Evolutionary conservation across 2,888 invertebrate species (phyloP).

Genomic region (Hirudinaria manillensis): DNA sequence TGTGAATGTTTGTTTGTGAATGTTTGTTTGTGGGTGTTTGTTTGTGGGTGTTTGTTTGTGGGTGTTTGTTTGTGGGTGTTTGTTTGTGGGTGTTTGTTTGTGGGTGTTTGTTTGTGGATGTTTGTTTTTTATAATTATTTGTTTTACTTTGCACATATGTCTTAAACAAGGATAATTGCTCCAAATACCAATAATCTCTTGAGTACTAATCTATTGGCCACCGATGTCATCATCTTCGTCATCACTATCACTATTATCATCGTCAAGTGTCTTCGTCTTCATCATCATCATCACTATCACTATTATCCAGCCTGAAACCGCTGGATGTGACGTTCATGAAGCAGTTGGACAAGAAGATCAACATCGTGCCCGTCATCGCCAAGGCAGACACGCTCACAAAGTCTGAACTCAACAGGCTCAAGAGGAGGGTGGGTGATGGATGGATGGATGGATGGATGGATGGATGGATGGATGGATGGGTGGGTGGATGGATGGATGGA

Average conservation of each 20-base stretch:
- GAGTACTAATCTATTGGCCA: too few species aligned
- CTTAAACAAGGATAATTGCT: too few species aligned
- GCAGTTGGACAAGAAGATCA: constrained; percentile 53
- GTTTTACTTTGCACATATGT: too few species aligned
- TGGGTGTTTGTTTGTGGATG: not conserved
- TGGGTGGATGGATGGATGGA: constrained; percentile 35
- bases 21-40: too few species aligned
- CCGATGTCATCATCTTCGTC: not conserved
- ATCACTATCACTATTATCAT: not conserved
- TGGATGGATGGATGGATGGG: constrained; percentile 38
- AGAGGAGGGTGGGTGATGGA: constrained; percentile 46
- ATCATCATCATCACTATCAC: not conserved
- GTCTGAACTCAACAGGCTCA: constrained; percentile 49
- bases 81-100: not conserved
- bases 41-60: not conserved
- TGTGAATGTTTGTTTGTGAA: not conserved
- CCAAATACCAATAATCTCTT: too few species aligned
- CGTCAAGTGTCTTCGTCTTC: too few species aligned
- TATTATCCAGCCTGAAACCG: constrained; percentile 48
- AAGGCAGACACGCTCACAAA: constrained; percentile 55
- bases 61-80: not conserved
- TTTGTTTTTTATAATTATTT: not conserved
- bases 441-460: not conserved
- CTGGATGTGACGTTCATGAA: constrained; percentile 54
- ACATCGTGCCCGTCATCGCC: constrained; percentile 54